Base-by-base conservation (phyloP, 2,888 invertebrate species). In the Lochmaea crataegi region DNA sequence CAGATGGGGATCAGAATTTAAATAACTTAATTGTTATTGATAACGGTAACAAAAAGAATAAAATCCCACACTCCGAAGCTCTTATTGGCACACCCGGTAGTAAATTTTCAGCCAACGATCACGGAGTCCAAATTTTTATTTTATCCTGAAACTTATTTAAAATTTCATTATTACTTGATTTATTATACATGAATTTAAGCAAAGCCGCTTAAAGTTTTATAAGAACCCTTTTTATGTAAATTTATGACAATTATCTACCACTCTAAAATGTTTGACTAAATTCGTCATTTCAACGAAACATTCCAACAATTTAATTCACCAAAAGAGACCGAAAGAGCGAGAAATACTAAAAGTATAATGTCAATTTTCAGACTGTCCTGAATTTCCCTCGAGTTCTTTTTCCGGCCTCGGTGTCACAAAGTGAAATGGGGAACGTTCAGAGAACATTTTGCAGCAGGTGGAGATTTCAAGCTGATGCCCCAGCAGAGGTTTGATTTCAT, bases 401-500 rank as follows among this genome's bases (percentile, higher is more conserved):
- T 38, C 48, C 11, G 53, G 65, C 53, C 14, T 32, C 16, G 26
- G 0, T 51, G 51, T 65, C 65, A 65, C 65, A 53, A 65, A 51
- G 65, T 42, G 41, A 63, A 63, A 42, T 41, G 41, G 61, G 16
- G 61, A 63, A 65, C 65, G 48, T 51, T 48, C 26, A 51, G 51
- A 26, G 65, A 65, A 22, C 22, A 51, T 53, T 26, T 53, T 66
- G 41, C 56, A 65, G 41, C 61, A 63, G 61, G 61, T 63, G 61
- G 61, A 63, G 61, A 42, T 41, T 63, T 63, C 61, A 63, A 65
- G 51, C 65, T 65, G 51, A 65, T 65, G 45, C 45, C 66, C 38
- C 66, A 56, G 18, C 61, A 66, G 11, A 41, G 41, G 22, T 66
- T 66, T 66, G 56, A 66, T 66, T 66, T 66, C 66, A 45, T 66